Conservation (phyloP, 2,888 invertebrate species). For the Bombylius discolor region DNA sequence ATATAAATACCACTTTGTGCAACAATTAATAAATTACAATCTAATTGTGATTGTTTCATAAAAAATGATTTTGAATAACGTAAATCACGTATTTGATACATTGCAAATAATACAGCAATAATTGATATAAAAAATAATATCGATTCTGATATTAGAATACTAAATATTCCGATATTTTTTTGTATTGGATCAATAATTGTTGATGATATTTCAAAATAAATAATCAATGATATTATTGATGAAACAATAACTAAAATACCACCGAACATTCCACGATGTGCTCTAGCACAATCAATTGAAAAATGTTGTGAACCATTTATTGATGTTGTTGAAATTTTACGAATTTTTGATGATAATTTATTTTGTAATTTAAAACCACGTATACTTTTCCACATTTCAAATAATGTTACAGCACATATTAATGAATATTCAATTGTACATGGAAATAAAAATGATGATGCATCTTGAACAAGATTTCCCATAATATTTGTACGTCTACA, state of each 20-base stretch:
- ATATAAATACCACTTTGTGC: constrained; percentile 73
- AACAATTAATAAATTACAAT: constrained; percentile 62
- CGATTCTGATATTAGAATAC: constrained; percentile 57
- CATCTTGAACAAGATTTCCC: constrained; percentile 46
- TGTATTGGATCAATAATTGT: constrained; percentile 42
- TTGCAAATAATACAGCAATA: constrained; percentile 44
- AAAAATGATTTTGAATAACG: constrained; percentile 42
- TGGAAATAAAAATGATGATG: constrained; percentile 63
- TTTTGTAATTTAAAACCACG: constrained; percentile 42
- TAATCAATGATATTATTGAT: constrained; percentile 66
- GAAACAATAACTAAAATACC: constrained; percentile 58
- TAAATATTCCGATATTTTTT: constrained; percentile 45
- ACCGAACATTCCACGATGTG: constrained; percentile 55
- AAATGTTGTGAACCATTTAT: constrained; percentile 40
- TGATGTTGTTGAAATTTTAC: constrained; percentile 1
- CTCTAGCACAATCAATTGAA: constrained; percentile 63
- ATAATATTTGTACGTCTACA: constrained; percentile 47
- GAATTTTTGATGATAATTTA: neutral
- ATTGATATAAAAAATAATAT: constrained; percentile 49
- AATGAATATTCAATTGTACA: constrained; percentile 73
- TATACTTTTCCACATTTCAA: constrained; percentile 75
- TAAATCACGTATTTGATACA: constrained; percentile 48
- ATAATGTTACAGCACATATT: constrained; percentile 68
- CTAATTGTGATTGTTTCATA: constrained; percentile 32
- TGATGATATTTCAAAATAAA: constrained; percentile 53